Conservation (phyloP, 2,888 invertebrate species). For the Nematopogon swammerdamellus region DNA sequence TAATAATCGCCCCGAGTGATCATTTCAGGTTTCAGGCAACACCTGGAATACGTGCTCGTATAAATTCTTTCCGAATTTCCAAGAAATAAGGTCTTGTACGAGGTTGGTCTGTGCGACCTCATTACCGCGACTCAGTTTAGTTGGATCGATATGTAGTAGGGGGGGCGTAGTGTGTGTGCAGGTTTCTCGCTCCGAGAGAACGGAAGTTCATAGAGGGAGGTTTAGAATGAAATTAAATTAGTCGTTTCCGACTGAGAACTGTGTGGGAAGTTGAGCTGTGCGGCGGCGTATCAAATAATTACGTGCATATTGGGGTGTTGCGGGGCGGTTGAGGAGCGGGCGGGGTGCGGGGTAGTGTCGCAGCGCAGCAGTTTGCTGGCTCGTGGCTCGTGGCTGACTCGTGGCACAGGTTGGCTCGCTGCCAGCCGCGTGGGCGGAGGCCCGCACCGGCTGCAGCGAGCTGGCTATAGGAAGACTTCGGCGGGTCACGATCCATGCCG, state of each 20-base stretch:
- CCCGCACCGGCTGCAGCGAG: constrained; percentile 3
- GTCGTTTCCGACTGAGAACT: not conserved
- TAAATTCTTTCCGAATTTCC: no score
- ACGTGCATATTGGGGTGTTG: constrained; percentile 3
- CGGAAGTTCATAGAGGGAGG: no score
- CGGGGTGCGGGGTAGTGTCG: not conserved
- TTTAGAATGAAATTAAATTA: not conserved
- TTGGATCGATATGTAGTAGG: no score
- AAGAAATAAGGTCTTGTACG: no score
- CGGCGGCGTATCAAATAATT: not conserved
- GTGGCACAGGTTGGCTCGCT: not conserved
- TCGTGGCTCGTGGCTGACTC: constrained; percentile 2
- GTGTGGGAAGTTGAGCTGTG: not conserved
- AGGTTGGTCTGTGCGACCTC: no score
- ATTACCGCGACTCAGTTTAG: no score
- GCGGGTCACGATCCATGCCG: not conserved
- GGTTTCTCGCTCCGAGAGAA: no score
- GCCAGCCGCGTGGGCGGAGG: no score
- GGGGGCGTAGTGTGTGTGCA: no score
- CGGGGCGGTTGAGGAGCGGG: not conserved
- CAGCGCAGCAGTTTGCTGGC: constrained; percentile 5
- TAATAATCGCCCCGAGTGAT: no score
- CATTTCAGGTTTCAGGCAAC: no score
- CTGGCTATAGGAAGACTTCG: constrained; percentile 7
- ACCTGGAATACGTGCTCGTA: no score